Conservation (phyloP, 1,140 invertebrate species). For the Gyrodactylus salaris region DNA sequence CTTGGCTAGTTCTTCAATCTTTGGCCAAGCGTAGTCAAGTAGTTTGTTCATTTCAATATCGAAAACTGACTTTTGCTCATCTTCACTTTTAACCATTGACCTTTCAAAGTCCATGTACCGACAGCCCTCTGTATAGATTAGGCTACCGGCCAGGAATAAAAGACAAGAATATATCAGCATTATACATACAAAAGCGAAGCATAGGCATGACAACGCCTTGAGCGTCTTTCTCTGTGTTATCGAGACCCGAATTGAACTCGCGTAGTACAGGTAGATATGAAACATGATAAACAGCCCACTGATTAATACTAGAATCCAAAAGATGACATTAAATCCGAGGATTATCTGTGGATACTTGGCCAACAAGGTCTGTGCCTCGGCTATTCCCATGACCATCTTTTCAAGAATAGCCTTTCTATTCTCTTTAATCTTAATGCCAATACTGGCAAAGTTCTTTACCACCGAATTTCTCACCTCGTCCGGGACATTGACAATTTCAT, state of each 20-base stretch:
- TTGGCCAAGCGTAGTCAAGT: not conserved
- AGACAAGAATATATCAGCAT: not conserved
- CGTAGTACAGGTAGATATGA: not conserved
- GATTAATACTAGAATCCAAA: not conserved
- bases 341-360: not conserved
- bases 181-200: not conserved
- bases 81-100: not conserved
- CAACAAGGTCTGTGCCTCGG: not conserved
- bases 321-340: not conserved
- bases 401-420: not conserved
- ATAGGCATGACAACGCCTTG: not conserved
- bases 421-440: not conserved
- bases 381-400: not conserved
- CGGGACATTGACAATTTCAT: not conserved
- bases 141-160: not conserved
- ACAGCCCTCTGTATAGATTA: not conserved
- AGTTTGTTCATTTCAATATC: not conserved
- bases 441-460: not conserved
- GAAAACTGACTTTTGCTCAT: not conserved
- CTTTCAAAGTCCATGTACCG: not conserved
- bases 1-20: not conserved
- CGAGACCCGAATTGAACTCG: not conserved
- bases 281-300: not conserved
- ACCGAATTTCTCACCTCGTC: not conserved
- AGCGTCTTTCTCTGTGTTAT: not conserved